Evolutionary conservation across 1,140 invertebrate genomes (phyloP).

Genomic region (Drosophila rufa): DNA sequence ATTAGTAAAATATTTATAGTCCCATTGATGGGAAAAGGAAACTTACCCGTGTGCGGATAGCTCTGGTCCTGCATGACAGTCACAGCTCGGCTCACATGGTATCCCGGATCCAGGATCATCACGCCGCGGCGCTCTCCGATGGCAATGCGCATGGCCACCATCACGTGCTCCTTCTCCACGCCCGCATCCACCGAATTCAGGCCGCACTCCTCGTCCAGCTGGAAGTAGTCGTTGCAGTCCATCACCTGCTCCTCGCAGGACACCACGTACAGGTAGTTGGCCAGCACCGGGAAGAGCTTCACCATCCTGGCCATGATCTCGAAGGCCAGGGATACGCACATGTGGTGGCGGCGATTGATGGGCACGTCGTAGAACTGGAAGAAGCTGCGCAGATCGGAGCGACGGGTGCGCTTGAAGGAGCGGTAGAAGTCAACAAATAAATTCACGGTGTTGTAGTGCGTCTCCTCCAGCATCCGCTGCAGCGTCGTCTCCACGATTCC

Average conservation of each 20-base stretch:
- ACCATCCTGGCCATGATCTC: constrained; percentile 89
- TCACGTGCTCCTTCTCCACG: constrained; percentile 95
- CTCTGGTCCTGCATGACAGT: constrained; percentile 94
- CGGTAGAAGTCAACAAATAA: constrained; percentile 93
- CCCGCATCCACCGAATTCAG: constrained; percentile 87
- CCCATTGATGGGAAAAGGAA: too few relatives aligned
- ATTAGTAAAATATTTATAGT: neutral
- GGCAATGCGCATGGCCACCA: constrained; percentile 91
- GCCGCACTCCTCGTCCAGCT: constrained; percentile 85
- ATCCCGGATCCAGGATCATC: constrained; percentile 94
- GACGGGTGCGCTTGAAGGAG: constrained; percentile 88
- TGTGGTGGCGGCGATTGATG: constrained; percentile 92
- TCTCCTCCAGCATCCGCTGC: constrained; percentile 91
- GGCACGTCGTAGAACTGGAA: constrained; percentile 91
- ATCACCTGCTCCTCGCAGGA: constrained; percentile 95
- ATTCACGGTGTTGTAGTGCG: constrained; percentile 94
- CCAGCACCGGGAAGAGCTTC: constrained; percentile 88
- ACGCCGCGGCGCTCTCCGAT: constrained; percentile 91
- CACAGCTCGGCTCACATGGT: constrained; percentile 93
- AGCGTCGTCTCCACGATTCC: constrained; percentile 91
- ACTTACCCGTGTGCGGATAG: constrained; percentile 92
- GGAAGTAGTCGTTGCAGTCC: constrained; percentile 89
- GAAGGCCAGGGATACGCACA: constrained; percentile 94
- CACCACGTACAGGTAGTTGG: constrained; percentile 89
- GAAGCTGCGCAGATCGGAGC: constrained; percentile 88